phyloP scores from a whole-genome alignment of 2,797 vertebrate species.

The Capromys pilorides region DNA sequence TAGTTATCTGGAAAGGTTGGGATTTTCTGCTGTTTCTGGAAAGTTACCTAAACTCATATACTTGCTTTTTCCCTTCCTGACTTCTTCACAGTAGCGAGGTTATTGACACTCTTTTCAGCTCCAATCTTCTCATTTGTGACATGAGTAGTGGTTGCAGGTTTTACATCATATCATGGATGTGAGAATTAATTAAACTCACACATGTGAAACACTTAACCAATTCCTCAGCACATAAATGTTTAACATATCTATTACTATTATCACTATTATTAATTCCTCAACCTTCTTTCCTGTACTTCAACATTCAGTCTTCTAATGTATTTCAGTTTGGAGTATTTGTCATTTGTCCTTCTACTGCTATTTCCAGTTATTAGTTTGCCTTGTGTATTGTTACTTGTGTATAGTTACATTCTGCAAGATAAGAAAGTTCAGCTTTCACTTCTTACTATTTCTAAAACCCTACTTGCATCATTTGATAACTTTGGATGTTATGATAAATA shows the following conservation, averaged over 20 bases:
- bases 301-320: background rate
- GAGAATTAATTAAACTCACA: background rate
- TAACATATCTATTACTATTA: background rate
- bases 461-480: background rate
- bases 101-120: background rate
- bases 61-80: background rate
- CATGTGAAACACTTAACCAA: background rate
- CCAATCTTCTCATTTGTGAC: background rate
- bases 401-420: background rate
- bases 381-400: background rate
- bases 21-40: background rate
- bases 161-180: background rate
- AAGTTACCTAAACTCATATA: background rate
- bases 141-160: background rate
- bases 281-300: background rate
- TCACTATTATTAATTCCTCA: background rate
- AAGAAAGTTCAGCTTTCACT: background rate
- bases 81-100: background rate
- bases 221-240: background rate
- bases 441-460: background rate
- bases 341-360: background rate
- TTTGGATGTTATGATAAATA: background rate
- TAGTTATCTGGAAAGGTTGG: constrained; percentile 24
- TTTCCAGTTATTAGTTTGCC: background rate
- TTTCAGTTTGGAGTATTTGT: background rate